Conservation (phyloP, 2,888 invertebrate species). For the Amphipyra berbera region DNA sequence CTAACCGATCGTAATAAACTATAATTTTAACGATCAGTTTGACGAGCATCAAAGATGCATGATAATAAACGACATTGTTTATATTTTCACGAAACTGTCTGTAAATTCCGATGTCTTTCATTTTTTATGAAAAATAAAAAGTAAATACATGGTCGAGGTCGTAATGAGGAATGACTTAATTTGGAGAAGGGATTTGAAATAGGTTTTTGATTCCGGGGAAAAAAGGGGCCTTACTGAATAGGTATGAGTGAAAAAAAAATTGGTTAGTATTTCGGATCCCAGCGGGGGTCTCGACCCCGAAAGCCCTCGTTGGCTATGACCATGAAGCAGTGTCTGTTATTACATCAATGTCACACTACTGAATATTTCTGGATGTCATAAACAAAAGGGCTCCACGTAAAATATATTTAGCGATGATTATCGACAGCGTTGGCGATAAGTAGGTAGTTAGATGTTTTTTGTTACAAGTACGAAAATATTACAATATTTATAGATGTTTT, state of each 20-base stretch:
- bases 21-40: slow-evolving; percentile 55
- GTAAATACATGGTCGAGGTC: too few relatives aligned
- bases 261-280: slow-evolving; percentile 11
- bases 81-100: slow-evolving; percentile 26
- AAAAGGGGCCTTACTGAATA: too few relatives aligned
- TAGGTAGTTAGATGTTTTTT: slow-evolving; percentile 30
- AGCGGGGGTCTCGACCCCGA: slow-evolving; percentile 25
- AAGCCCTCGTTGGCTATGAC: slow-evolving; percentile 17
- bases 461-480: slow-evolving; percentile 31
- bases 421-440: slow-evolving; percentile 38
- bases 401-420: slow-evolving; percentile 50
- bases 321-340: slow-evolving; percentile 33
- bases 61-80: slow-evolving; percentile 45
- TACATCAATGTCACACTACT: slow-evolving; percentile 35
- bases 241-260: too few relatives aligned
- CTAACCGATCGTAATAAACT: slow-evolving; percentile 54
- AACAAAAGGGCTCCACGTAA: slow-evolving; percentile 44
- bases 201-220: too few relatives aligned
- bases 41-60: slow-evolving; percentile 39
- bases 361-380: slow-evolving; percentile 26
- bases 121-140: neutral
- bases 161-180: too few relatives aligned
- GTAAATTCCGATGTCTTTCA: slow-evolving; percentile 4
- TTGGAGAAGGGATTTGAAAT: too few relatives aligned
- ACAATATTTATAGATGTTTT: slow-evolving; percentile 39